Percentiles rank a stretch among this genome's conserved stretches.
Evolutionary conservation across 2,113 vertebrate species (phyloP).

Genomic region (Chionodraco myersi): DNA sequence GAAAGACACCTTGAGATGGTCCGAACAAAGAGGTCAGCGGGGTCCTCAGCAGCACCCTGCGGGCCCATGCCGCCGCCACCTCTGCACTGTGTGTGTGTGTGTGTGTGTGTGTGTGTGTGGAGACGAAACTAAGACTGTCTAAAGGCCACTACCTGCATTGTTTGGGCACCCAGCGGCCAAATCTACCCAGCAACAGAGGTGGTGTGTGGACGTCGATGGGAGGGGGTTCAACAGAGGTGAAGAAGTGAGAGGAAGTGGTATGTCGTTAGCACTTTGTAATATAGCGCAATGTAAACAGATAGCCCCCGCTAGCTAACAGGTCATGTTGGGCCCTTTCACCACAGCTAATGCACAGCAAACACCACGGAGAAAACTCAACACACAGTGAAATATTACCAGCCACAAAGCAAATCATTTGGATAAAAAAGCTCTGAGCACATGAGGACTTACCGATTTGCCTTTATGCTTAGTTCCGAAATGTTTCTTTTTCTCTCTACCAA

Average conservation of each 20-base stretch:
- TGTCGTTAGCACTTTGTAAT: slow-evolving; percentile 58
- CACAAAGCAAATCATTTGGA: slow-evolving; percentile 14
- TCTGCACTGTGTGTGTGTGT: slow-evolving; percentile 10
- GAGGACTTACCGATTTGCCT: slow-evolving; percentile 76
- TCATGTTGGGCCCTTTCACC: slow-evolving; percentile 44
- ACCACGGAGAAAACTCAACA: background rate
- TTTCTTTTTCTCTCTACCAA: slow-evolving; percentile 49
- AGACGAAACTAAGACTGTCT: slow-evolving; percentile 29
- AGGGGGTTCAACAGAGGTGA: slow-evolving; percentile 52
- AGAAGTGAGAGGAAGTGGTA: slow-evolving; percentile 60
- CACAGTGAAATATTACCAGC: background rate
- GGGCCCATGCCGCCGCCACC: slow-evolving; percentile 43
- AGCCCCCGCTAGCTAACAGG: slow-evolving; percentile 47
- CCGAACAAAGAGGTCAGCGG: slow-evolving; percentile 67
- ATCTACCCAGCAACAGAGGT: slow-evolving; percentile 76
- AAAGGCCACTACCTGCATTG: slow-evolving; percentile 64
- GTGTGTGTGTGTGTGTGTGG: slow-evolving; percentile 5
- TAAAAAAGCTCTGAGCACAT: slow-evolving; percentile 28
- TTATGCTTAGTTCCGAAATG: slow-evolving; percentile 65
- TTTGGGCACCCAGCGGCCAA: slow-evolving; percentile 44
- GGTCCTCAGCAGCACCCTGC: slow-evolving; percentile 56
- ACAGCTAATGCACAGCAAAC: slow-evolving; percentile 35
- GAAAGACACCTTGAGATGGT: slow-evolving; percentile 75
- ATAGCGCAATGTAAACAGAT: slow-evolving; percentile 54
- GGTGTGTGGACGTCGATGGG: background rate